Evolutionary conservation across 2,888 invertebrate genomes (phyloP), one percentile per base, ranked within the genome.

Genomic region (Brachyptera putata): DNA sequence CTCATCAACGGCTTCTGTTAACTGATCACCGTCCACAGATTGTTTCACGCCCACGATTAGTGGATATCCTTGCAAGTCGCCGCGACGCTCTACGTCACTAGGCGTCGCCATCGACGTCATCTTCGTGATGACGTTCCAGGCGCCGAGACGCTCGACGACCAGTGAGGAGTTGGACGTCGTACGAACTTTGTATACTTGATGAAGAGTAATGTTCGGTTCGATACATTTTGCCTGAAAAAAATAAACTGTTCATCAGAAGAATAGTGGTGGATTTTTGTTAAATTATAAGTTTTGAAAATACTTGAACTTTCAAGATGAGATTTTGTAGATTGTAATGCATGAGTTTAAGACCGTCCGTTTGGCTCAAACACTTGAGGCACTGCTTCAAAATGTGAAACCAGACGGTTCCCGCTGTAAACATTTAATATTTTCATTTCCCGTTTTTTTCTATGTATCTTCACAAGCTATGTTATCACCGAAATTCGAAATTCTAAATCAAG

Each of bases 1-100:
- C 9, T 79, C 79, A 1, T 77, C 79, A 26, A 78, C 79, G 13
- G 77, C 72, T 2, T 11, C 49, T 14, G 57, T 13, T n/a, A n/a
- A n/a, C n/a, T n/a, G n/a, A n/a, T n/a, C n/a, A 5, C 11, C 34
- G 50, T 24, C 25, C 5, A 22, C 25, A n/a, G 22, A 26, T 26
- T 61, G 73, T 24, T 72, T 66, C 21, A 74, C 65, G 1, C 82
- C 82, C 34, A 81, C 76, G 24, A 77, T 69, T 2, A 74, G 68
- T 13, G 72, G 60, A 68, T 18, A 65, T 2, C 71, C 70, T 18
- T 66, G 67, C 41, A 74, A 72, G 57, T 73, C 71, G 26, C 68
- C 70, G 30, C 74, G 65, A 36, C 71, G 50, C 37, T 73, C 72
- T 3, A 68, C 66, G 39, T 65, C 68, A 1, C 69, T 64, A 2